Evolutionary conservation across 2,797 vertebrate species (phyloP).

Genomic region (Chaenodraco wilsoni): DNA sequence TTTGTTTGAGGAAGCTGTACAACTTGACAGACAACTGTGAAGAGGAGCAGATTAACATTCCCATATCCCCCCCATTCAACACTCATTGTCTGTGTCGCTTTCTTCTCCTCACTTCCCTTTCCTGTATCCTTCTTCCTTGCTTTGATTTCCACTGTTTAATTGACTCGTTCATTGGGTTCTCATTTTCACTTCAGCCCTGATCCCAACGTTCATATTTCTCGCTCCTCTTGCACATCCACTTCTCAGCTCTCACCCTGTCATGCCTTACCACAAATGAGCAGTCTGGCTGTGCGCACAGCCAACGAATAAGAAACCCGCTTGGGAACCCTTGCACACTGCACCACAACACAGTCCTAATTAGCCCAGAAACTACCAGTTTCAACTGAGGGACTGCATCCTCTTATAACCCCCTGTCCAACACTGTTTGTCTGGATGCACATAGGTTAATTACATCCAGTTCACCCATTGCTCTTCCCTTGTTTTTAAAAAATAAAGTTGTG

Average conservation of each 20-base stretch:
- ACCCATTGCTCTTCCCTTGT: constrained; percentile 19
- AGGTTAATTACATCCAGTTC: constrained; percentile 69
- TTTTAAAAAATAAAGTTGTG: constrained; percentile 13
- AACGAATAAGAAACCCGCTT: constrained; percentile 56
- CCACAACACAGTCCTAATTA: constrained; percentile 73
- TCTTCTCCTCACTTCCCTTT: constrained; percentile 26
- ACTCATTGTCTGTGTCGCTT: constrained; percentile 1
- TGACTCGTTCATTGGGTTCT: constrained; percentile 25
- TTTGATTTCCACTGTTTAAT: constrained; percentile 48
- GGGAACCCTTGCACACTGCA: constrained; percentile 68
- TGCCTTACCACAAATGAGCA: constrained; percentile 73
- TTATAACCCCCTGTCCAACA: constrained; percentile 47
- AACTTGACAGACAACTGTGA: constrained; percentile 54
- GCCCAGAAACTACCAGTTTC: constrained; percentile 61
- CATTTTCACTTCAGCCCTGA: constrained; percentile 32
- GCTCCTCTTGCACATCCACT: constrained; percentile 44
- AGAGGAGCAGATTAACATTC: constrained; percentile 64
- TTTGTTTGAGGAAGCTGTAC: constrained; percentile 57
- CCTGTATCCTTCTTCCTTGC: constrained; percentile 1
- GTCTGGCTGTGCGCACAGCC: constrained; percentile 59
- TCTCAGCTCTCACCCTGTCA: constrained; percentile 66
- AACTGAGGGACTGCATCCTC: constrained; percentile 43
- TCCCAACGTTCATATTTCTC: constrained; percentile 26
- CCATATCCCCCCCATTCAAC: constrained; percentile 33
- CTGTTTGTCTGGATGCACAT: constrained; percentile 57